Conservation (phyloP, 53 echinoderm and acorn worm species). For the Glandiceps talaboti region DNA sequence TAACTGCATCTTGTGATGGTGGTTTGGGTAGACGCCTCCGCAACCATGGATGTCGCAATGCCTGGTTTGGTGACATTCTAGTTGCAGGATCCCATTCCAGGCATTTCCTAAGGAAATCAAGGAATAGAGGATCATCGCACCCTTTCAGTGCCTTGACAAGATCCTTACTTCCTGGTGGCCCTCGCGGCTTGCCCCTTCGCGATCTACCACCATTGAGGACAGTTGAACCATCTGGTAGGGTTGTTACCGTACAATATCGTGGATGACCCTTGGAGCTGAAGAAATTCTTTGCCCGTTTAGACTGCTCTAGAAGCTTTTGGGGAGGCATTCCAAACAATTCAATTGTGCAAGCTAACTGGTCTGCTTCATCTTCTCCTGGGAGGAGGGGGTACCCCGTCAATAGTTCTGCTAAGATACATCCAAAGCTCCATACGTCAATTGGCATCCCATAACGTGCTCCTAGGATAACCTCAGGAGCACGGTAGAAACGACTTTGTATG, state of each 20-base stretch:
- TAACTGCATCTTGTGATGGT: slow-evolving; percentile 35
- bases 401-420: slow-evolving; percentile 91
- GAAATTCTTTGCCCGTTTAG: slow-evolving; percentile 97
- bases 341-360: slow-evolving; percentile 92
- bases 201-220: slow-evolving; percentile 98
- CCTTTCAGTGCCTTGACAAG: slow-evolving; percentile 96
- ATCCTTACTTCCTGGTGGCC: slow-evolving; percentile 94
- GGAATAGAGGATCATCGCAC: slow-evolving; percentile 80
- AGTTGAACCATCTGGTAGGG: slow-evolving; percentile 88
- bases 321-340: slow-evolving; percentile 95
- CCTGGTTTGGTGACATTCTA: slow-evolving; percentile 92
- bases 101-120: slow-evolving; percentile 89
- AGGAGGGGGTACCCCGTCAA: slow-evolving; percentile 97
- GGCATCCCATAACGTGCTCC: slow-evolving; percentile 98
- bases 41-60: slow-evolving; percentile 95
- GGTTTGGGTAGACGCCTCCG: slow-evolving; percentile 89
- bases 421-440: slow-evolving; percentile 99
- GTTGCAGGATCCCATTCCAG: slow-evolving; percentile 95
- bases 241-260: slow-evolving; percentile 88
- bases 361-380: slow-evolving; percentile 97
- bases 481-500: slow-evolving; percentile 97
- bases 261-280: slow-evolving; percentile 99
- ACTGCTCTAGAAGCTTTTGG: slow-evolving; percentile 74
- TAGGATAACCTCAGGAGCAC: slow-evolving; percentile 95
- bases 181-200: slow-evolving; percentile 79